Base-by-base conservation (phyloP, 2,888 invertebrate species). In the Sipha maydis region DNA sequence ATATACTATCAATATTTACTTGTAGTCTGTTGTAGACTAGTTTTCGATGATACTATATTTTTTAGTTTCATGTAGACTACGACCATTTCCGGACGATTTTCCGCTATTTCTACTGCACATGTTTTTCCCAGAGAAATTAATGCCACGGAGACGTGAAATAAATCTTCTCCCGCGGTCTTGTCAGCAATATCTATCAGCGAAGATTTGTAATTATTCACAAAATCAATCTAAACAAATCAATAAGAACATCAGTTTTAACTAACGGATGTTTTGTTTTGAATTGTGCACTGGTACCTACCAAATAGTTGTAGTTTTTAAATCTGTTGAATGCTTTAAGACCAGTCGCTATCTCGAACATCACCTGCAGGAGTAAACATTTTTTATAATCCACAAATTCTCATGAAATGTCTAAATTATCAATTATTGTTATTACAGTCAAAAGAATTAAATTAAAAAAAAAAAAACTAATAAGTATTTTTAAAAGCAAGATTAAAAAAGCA, bases 321-420 rank as follows among this genome's bases (percentile, higher is more conserved):
- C 94, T 93, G 90, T 95, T 95, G 89, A 94, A 93, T 0, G 95
- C 95, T 25, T 94, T 92, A 85, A 95, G 92, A 0, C 95, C 95
- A 0, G 97, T 97, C 4, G 96, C 96, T 89, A 97, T 92, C 92
- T 98, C 98, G 86, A 96, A 94, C 83, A 97, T 91, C 0, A 98
- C 92, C 91, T 91, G 91, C n/a, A 9, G 90, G 90, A 85, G 14
- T 48, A 28, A 67, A n/a, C 31, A 28, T 76, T 17, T 85, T 5
- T 25, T 77, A 21, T 54, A 48, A 48, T 14, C 5, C 19, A 83
- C 67, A 83, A 41, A n/a, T 38, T 41, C 19, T 67, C 34, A 34
- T 3, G 34, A 34, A 2, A 34, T 34, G 34, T 34, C 34, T 34
- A 34, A 34, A 34, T 34, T 34, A 34, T 4, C 34, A 3, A 34